Evolutionary conservation across 2,113 vertebrate species (phyloP).

Genomic region (Cyprinodon brontotheroides): DNA sequence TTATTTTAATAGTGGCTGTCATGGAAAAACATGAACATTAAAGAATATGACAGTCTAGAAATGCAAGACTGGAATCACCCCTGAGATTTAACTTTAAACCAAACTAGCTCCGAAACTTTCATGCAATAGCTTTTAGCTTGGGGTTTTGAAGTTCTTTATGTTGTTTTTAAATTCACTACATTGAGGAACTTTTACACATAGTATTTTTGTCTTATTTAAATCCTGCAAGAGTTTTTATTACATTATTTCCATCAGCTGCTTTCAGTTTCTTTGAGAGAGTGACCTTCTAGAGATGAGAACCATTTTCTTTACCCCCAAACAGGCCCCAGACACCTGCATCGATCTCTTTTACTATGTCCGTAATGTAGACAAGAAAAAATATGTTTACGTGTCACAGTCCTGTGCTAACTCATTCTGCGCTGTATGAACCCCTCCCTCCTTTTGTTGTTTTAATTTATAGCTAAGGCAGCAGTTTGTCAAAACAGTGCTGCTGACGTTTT

Average conservation of each 20-base stretch:
- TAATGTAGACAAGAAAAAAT: slow-evolving; percentile 19
- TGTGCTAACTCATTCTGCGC: slow-evolving; percentile 18
- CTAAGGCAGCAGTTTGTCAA: slow-evolving; percentile 35
- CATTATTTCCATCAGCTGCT: neutral
- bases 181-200: neutral
- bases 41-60: too few species aligned
- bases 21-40: too few species aligned
- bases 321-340: neutral
- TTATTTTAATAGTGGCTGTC: too few species aligned
- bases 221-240: neutral
- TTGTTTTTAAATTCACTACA: neutral
- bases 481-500: slow-evolving; percentile 25
- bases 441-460: slow-evolving; percentile 47
- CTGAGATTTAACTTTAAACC: neutral
- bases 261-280: neutral
- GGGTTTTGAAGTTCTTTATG: neutral
- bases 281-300: neutral
- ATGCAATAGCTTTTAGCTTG: neutral
- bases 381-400: slow-evolving; percentile 28
- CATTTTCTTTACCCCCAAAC: neutral
- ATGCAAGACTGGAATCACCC: too few species aligned
- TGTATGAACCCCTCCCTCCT: slow-evolving; percentile 38
- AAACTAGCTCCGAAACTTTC: neutral
- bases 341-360: slow-evolving; percentile 4
- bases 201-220: neutral